Conservation (phyloP, 2,113 vertebrate species). For the Lepisosteus osseus region DNA sequence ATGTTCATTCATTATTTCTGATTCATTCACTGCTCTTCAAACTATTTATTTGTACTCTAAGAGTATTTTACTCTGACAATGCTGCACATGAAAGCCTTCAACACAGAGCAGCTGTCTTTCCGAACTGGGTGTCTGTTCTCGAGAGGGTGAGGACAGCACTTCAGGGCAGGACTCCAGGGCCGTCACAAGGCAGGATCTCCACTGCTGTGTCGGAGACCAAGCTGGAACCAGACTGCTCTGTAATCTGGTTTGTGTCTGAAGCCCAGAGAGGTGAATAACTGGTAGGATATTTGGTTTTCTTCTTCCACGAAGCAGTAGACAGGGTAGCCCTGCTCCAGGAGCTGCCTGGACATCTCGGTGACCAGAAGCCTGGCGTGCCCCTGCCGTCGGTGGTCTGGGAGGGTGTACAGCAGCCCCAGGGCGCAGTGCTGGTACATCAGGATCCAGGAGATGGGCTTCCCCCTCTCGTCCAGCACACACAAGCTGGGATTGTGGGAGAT, state of each 20-base stretch:
- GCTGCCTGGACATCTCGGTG: constrained; percentile 41
- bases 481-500: no score
- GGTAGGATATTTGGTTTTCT: constrained; percentile 50
- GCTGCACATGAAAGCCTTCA: no score
- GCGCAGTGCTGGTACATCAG: constrained; percentile 13
- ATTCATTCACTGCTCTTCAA: no score
- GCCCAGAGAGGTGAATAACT: constrained; percentile 56
- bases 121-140: no score
- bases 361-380: constrained; percentile 58
- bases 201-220: constrained; percentile 24
- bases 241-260: constrained; percentile 52
- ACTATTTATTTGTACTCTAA: no score
- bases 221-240: constrained; percentile 37
- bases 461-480: constrained; percentile 3
- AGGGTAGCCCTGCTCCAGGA: constrained; percentile 46
- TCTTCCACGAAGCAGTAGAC: constrained; percentile 57
- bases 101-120: no score
- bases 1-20: no score
- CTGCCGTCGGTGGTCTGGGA: constrained; percentile 53
- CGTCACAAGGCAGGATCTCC: no score
- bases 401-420: constrained; percentile 41
- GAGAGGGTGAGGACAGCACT: no score
- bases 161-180: no score
- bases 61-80: no score
- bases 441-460: constrained; percentile 19